Conservation (phyloP, 2,113 vertebrate genomes). For the Hippocampus comes region DNA sequence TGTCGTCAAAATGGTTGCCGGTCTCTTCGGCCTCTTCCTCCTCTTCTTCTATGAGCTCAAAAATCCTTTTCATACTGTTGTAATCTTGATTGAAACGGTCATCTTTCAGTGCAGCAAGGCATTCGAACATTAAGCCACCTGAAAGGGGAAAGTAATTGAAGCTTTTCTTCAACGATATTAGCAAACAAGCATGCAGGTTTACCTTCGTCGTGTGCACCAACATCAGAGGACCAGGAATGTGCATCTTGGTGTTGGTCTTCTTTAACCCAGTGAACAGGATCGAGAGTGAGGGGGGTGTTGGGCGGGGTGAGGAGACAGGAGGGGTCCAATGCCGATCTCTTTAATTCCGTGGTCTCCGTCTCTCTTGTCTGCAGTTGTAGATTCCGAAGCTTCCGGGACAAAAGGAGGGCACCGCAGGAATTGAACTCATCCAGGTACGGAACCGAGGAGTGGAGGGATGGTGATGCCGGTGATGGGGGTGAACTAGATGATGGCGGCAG, state of each 20-base stretch:
- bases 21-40: constrained; percentile 29
- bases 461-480: constrained; percentile 28
- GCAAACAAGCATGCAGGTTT: neutral
- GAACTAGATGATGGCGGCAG: constrained; percentile 3
- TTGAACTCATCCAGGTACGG: constrained; percentile 31
- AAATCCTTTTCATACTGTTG: constrained; percentile 16
- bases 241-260: constrained; percentile 22
- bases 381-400: constrained; percentile 62
- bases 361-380: constrained; percentile 58
- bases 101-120: constrained; percentile 49
- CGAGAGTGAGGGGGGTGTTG: constrained; percentile 56
- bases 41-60: constrained; percentile 50
- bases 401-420: constrained; percentile 46
- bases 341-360: constrained; percentile 11
- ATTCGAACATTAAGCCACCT: constrained; percentile 57
- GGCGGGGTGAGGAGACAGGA: constrained; percentile 69
- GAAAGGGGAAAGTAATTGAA: neutral
- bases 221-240: constrained; percentile 6
- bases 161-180: neutral
- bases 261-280: constrained; percentile 27
- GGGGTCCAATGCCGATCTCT: constrained; percentile 47
- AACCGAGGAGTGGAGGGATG: constrained; percentile 17
- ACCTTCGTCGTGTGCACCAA: constrained; percentile 49
- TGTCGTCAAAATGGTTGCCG: constrained; percentile 30
- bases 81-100: constrained; percentile 29